phyloP scores from a whole-genome alignment of 2,797 vertebrate genomes.

The Enteromius anoplus region DNA sequence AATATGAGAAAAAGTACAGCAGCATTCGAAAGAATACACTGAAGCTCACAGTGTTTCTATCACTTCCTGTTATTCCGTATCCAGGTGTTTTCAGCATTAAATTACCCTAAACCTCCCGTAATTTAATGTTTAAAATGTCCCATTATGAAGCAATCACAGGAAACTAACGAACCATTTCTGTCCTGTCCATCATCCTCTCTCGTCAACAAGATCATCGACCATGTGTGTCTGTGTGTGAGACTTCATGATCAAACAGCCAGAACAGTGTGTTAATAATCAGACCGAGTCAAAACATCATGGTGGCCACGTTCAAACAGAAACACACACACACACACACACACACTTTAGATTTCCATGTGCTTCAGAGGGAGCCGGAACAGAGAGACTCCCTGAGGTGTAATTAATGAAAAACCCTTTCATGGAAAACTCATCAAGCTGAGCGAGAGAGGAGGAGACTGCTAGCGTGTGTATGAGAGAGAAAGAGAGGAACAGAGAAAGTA shows the following conservation, averaged over 20 bases:
- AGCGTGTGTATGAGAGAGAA: conserved; percentile 45
- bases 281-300: conserved; percentile 56
- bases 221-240: conserved; percentile 44
- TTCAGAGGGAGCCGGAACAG: conserved; percentile 74
- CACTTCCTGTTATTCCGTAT: not conserved
- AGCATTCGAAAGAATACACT: not conserved
- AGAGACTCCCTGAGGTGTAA: conserved; percentile 81
- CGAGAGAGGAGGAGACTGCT: conserved; percentile 67
- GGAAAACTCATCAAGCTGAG: conserved; percentile 84
- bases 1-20: not conserved
- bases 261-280: conserved; percentile 59
- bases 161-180: conserved; percentile 51
- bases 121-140: conserved; percentile 45
- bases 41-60: not conserved
- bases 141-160: conserved; percentile 40
- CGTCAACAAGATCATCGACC: conserved; percentile 11
- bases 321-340: conserved; percentile 51
- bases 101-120: conserved; percentile 29
- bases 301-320: conserved; percentile 42
- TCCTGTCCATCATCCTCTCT: conserved; percentile 35
- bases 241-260: conserved; percentile 56
- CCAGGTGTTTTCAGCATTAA: conserved; percentile 16
- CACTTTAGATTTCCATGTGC: conserved; percentile 59
- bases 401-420: conserved; percentile 85
- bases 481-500: conserved; percentile 51